phyloP scores from a whole-genome alignment of 2,888 invertebrate genomes.

The Polyommatus icarus region DNA sequence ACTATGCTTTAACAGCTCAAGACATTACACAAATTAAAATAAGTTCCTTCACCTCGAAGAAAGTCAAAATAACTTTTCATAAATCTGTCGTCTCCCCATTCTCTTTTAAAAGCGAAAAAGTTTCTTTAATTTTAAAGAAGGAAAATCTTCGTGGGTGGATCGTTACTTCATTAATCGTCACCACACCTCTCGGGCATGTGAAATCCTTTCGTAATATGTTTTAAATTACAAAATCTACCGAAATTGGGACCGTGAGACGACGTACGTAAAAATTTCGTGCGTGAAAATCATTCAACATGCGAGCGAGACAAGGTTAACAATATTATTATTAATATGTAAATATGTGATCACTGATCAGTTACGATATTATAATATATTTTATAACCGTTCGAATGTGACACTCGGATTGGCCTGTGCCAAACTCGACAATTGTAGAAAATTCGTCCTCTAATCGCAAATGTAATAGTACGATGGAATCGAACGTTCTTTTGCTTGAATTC shows the following conservation, averaged over 20 bases:
- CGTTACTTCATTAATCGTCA: constrained; percentile 16
- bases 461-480: neutral
- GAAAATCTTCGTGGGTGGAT: neutral
- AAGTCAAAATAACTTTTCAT: neutral
- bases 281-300: neutral
- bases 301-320: constrained; percentile 12
- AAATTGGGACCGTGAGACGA: constrained; percentile 26
- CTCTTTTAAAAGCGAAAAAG: neutral
- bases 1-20: neutral
- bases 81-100: neutral
- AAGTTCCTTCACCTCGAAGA: neutral
- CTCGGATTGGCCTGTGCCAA: neutral
- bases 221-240: constrained; percentile 3
- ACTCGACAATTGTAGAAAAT: neutral
- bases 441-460: neutral
- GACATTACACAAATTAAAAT: neutral
- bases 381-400: neutral
- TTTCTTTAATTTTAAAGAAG: neutral
- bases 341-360: neutral
- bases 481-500: neutral
- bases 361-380: no score
- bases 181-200: constrained; percentile 16
- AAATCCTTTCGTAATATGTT: constrained; percentile 24
- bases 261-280: constrained; percentile 3
- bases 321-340: neutral